Evolutionary conservation across 1,140 invertebrate genomes (phyloP).

Genomic region (Rhopalosiphum padi): DNA sequence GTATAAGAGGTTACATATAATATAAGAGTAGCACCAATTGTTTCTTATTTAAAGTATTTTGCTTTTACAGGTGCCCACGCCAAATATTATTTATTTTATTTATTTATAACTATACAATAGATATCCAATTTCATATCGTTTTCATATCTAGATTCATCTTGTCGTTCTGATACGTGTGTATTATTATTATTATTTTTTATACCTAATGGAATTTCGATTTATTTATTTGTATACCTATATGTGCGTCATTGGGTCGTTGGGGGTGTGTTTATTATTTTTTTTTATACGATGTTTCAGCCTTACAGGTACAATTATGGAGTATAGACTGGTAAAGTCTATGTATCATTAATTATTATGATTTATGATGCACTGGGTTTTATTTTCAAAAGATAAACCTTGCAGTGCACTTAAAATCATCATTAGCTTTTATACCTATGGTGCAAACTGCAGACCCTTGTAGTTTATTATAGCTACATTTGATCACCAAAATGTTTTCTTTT

Average conservation of each 20-base stretch:
- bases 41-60: neutral
- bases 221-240: neutral
- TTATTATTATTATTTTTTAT: neutral
- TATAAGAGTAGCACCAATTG: neutral
- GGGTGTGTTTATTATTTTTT: neutral
- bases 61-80: neutral
- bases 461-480: neutral
- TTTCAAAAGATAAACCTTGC: neutral
- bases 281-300: neutral
- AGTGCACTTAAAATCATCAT: neutral
- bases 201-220: neutral
- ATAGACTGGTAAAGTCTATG: neutral
- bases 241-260: neutral
- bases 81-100: neutral
- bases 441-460: neutral
- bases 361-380: neutral
- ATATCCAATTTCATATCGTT: neutral
- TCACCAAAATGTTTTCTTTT: neutral
- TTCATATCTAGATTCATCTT: neutral
- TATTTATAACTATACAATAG: neutral
- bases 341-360: conserved; percentile 19
- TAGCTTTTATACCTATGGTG: neutral
- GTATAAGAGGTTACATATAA: too few relatives aligned
- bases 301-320: neutral
- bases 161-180: neutral